Percentiles rank a stretch among this genome's conserved stretches.
Evolutionary conservation across 2,113 vertebrate species (phyloP).

Genomic region (Montifringilla adamsi): DNA sequence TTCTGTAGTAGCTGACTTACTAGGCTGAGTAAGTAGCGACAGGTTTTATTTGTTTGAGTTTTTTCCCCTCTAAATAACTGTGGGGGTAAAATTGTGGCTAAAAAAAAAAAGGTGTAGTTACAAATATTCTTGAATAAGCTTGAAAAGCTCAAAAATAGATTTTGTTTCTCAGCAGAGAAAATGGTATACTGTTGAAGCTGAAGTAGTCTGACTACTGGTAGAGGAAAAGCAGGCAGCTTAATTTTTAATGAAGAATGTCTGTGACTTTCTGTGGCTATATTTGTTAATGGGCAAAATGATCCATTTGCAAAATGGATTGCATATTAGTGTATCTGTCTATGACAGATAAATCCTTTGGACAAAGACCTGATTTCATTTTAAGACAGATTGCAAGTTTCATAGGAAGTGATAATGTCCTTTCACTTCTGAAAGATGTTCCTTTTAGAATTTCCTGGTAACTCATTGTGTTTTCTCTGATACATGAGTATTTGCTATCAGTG

Average conservation of each 20-base stretch:
- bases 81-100: neutral
- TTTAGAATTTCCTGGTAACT: neutral
- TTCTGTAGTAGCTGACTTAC: neutral
- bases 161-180: neutral
- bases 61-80: neutral
- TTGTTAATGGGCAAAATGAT: neutral
- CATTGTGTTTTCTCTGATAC: neutral
- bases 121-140: neutral
- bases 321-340: neutral
- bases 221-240: neutral
- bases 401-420: neutral
- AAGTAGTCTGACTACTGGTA: neutral
- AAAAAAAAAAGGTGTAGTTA: neutral
- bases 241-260: neutral
- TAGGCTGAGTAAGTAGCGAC: neutral
- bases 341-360: neutral
- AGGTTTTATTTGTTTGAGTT: neutral
- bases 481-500: neutral
- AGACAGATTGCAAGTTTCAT: neutral
- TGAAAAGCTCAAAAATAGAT: neutral
- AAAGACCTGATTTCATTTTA: neutral
- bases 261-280: neutral
- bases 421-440: neutral
- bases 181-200: neutral
- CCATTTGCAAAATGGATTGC: neutral